Conservation (phyloP, 2,797 vertebrate species). For the Myotis pilosus region DNA sequence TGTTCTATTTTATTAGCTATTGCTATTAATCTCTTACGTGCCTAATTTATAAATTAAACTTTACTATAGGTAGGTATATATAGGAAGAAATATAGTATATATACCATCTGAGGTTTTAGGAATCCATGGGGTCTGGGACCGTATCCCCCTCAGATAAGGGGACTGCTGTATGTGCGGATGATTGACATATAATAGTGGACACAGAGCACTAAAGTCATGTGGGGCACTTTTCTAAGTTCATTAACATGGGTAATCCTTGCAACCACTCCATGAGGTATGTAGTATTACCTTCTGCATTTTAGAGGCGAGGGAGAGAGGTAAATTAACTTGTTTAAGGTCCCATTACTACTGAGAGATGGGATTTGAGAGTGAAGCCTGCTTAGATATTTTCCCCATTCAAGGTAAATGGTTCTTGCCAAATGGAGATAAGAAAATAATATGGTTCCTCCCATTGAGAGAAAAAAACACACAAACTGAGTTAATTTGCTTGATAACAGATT, state of each 20-base stretch:
- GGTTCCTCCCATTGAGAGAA: not conserved
- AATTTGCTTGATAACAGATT: conserved; percentile 68
- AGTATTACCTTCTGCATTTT: not conserved
- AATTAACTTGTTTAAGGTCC: not conserved
- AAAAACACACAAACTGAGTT: conserved; percentile 45
- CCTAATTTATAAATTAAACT: not conserved
- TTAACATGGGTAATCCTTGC: not conserved
- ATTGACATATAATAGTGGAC: not conserved
- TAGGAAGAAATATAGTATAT: not conserved
- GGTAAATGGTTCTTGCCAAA: conserved; percentile 39
- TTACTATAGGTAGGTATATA: not conserved
- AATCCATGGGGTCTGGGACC: not conserved
- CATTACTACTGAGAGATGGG: not conserved
- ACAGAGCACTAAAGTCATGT: not conserved
- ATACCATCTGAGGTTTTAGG: not conserved
- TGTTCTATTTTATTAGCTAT: not conserved
- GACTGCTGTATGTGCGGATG: not conserved
- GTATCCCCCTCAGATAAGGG: not conserved
- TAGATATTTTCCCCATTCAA: not conserved
- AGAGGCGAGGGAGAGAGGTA: not conserved
- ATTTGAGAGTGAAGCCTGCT: not conserved
- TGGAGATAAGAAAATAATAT: conserved; percentile 50
- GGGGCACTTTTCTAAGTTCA: not conserved
- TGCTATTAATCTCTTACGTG: not conserved
- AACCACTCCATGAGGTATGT: not conserved